Evolutionary conservation across 2,888 invertebrate species (phyloP), one percentile per base, ranked within the genome.

Genomic region (Luperina nickerlii): DNA sequence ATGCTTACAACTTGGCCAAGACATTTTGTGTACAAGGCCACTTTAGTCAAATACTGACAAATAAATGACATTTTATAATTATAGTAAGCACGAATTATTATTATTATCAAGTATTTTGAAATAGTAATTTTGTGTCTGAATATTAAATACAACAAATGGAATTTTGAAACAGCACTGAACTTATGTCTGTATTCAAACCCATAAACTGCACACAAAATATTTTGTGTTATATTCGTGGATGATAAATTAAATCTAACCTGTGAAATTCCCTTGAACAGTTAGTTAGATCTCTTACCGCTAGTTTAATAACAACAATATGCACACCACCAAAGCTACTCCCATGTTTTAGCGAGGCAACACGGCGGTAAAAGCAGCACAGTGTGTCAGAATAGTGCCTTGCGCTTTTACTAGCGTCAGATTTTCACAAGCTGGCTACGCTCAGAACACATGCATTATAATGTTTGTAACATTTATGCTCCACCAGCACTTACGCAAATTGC

Each of bases 21-120:
- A 42, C 27, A 24, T 51, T 65, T 76, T 18, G 5, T 42, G 5
- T n/a, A 45, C 45, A 42, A 54, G 32, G 32, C 20, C 54, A 77
- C 0, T 15, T 48, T 76, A 76, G 62, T 76, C 38, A 54, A 76
- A 54, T 54, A n/a, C 1, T 84, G 86, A 79, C 87, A 75, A 48
- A n/a, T 18, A 57, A 11, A 32, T 86, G 87, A 77, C 86, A 77
- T 75, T 87, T 75, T 65, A n/a, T n/a, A n/a, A n/a, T n/a, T n/a
- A n/a, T n/a, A 38, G 24, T 70, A 67, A 42, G 79, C 20, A 63
- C 13, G 45, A 78, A 68, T 18, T 82, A 38, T 38, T 67, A 57
- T 11, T 79, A 78, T 66, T 72, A 73, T 67, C 63, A 51, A 54
- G 9, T 38, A 74, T 54, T 72, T 54, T n/a, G 2, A 57, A 74